Evolutionary conservation across 2,888 invertebrate species (phyloP).

Genomic region (Megastigmus dorsalis): DNA sequence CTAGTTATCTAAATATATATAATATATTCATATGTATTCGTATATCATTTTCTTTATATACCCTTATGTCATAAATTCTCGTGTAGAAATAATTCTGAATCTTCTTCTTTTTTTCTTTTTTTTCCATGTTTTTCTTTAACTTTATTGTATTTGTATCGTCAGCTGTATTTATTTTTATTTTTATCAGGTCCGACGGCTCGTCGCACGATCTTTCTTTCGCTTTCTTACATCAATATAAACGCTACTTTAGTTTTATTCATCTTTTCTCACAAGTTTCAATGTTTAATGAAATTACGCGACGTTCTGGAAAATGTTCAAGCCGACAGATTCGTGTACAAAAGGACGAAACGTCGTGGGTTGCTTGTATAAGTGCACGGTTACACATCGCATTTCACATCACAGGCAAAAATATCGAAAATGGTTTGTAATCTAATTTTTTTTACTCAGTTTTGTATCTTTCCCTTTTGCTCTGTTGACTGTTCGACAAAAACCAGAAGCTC

Average conservation of each 20-base stretch:
- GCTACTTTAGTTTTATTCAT: slow-evolving; percentile 32
- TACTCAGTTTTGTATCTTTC: background rate
- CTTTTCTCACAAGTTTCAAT: slow-evolving; percentile 41
- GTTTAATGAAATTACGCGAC: slow-evolving; percentile 54
- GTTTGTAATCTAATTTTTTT: slow-evolving; percentile 31
- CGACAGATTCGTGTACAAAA: slow-evolving; percentile 56
- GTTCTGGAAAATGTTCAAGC: slow-evolving; percentile 60
- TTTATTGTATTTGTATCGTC: slow-evolving; percentile 66
- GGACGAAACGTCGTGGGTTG: slow-evolving; percentile 56
- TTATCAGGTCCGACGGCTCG: slow-evolving; percentile 40
- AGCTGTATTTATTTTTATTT: slow-evolving; percentile 30
- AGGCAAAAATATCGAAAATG: slow-evolving; percentile 59
- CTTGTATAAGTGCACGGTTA: slow-evolving; percentile 60
- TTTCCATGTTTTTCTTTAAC: too few species aligned
- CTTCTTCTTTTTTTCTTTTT: slow-evolving; percentile 48
- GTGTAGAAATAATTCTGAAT: slow-evolving; percentile 70
- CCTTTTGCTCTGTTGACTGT: background rate
- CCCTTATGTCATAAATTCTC: slow-evolving; percentile 63
- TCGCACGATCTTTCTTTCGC: slow-evolving; percentile 30
- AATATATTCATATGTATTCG: slow-evolving; percentile 63
- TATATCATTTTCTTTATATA: slow-evolving; percentile 62
- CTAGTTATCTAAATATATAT: slow-evolving; percentile 71
- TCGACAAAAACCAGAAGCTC: slow-evolving; percentile 16
- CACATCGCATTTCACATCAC: slow-evolving; percentile 61
- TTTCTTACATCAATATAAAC: slow-evolving; percentile 47